Conservation (phyloP, 2,888 invertebrate species). For the Pyrgus malvae region DNA sequence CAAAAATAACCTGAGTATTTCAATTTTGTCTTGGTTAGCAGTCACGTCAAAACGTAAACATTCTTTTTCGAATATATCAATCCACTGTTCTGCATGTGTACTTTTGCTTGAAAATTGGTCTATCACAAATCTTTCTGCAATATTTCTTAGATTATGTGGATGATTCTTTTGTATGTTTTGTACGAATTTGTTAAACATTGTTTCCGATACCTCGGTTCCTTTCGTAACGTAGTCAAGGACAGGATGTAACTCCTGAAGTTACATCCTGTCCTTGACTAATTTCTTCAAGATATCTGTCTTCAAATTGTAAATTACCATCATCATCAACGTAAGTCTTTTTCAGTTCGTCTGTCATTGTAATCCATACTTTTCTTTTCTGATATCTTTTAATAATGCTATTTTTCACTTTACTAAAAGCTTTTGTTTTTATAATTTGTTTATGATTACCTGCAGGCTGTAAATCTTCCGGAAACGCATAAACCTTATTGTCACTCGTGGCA, state of each 20-base stretch:
- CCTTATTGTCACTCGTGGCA: constrained; percentile 11
- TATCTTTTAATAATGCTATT: constrained; percentile 31
- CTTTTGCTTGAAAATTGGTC: constrained; percentile 40
- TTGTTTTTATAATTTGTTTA: constrained; percentile 21
- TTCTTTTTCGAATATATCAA: constrained; percentile 41
- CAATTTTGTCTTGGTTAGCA: constrained; percentile 37
- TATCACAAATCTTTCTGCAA: constrained; percentile 40
- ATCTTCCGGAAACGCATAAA: constrained; percentile 29
- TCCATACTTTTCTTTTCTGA: constrained; percentile 31
- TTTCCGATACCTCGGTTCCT: constrained; percentile 5
- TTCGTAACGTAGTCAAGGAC: too few species aligned
- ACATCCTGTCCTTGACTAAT: constrained; percentile 15
- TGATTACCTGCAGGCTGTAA: constrained; percentile 25
- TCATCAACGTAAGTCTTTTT: constrained; percentile 29
- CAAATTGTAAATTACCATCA: constrained; percentile 32
- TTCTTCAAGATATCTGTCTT: constrained; percentile 34
- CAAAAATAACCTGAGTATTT: constrained; percentile 37
- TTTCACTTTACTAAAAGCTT: constrained; percentile 28
- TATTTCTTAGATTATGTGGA: constrained; percentile 33
- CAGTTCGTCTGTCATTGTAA: constrained; percentile 27
- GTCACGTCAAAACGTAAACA: constrained; percentile 35
- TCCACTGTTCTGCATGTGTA: constrained; percentile 38
- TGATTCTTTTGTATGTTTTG: constrained; percentile 27
- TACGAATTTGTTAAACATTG: constrained; percentile 33
- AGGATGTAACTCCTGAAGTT: too few species aligned